These are phyloP conservation scores for Drosophila conformis DNA, from an alignment of 2,888 invertebrate species.

Conservation along the genomic window DNA sequence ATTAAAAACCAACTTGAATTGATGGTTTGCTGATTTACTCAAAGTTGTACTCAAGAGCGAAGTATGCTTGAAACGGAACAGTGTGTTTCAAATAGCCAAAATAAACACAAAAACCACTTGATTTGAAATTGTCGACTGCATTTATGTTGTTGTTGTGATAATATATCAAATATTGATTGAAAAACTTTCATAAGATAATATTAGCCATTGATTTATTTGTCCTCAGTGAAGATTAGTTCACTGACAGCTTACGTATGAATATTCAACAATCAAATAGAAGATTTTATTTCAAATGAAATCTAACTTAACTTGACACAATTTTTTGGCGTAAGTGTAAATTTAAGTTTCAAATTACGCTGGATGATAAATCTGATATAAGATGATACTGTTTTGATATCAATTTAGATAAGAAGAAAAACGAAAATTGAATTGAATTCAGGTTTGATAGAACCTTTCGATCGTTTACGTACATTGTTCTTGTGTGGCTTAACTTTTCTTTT, in stretches of 20 bases:
- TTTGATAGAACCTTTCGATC: neutral
- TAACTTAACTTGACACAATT: neutral
- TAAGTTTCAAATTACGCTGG: neutral
- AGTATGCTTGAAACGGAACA: neutral
- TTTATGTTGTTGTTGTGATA: neutral
- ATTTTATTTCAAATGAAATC: neutral
- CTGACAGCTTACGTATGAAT: too few species aligned
- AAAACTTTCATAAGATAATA: neutral
- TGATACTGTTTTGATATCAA: neutral
- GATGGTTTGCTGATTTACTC: constrained; percentile 5
- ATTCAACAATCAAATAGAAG: neutral
- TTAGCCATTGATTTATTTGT: neutral
- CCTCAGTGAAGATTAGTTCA: neutral
- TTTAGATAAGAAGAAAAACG: neutral
- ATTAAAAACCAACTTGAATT: constrained; percentile 4
- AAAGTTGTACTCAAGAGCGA: neutral
- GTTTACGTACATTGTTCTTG: neutral
- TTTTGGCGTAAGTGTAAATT: neutral
- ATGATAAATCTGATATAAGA: neutral
- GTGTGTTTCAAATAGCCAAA: neutral
- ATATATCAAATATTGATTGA: neutral
- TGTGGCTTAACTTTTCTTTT: neutral
- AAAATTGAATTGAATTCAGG: neutral
- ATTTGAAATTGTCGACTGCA: neutral
- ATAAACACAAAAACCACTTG: neutral